Conservation (phyloP, 1,140 invertebrate genomes). For the Monochamus saltuarius region DNA sequence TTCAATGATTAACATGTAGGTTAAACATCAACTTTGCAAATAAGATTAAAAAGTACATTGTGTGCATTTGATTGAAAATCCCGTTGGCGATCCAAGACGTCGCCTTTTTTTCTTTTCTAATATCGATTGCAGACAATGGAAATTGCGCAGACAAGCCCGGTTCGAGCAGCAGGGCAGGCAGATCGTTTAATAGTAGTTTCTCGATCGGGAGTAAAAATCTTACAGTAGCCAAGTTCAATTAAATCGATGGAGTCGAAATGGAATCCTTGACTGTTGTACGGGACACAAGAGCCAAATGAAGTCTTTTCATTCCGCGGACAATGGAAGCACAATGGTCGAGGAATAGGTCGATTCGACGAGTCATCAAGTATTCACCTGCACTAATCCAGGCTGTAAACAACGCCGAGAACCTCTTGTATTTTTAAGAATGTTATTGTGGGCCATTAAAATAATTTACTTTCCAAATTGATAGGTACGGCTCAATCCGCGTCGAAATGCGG, state of each 20-base stretch:
- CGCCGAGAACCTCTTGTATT: slow-evolving; percentile 30
- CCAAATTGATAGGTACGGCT: slow-evolving; percentile 44
- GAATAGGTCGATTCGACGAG: slow-evolving; percentile 32
- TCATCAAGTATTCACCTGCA: slow-evolving; percentile 44
- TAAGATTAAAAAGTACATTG: too few species aligned
- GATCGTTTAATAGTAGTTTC: slow-evolving; percentile 2
- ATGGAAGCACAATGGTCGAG: slow-evolving; percentile 33
- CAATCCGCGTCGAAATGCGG: slow-evolving; percentile 42
- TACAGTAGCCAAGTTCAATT: slow-evolving; percentile 44
- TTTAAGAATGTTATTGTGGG: slow-evolving; percentile 41
- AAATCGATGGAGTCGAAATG: slow-evolving; percentile 36
- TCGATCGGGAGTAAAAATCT: slow-evolving; percentile 27
- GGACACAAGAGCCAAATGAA: slow-evolving; percentile 43
- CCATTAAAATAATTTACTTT: slow-evolving; percentile 46
- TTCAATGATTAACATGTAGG: too few species aligned
- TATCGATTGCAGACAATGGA: too few species aligned
- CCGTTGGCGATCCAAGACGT: too few species aligned
- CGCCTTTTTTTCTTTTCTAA: too few species aligned
- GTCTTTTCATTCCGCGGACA: slow-evolving; percentile 41
- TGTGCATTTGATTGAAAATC: too few species aligned
- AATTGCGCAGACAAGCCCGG: too few species aligned
- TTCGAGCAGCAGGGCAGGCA: too few species aligned
- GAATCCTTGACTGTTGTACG: slow-evolving; percentile 42
- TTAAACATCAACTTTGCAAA: too few species aligned
- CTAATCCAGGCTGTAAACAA: slow-evolving; percentile 38